Evolutionary conservation across 2,888 invertebrate species (phyloP).

Genomic region (Taphrorychus bicolor): DNA sequence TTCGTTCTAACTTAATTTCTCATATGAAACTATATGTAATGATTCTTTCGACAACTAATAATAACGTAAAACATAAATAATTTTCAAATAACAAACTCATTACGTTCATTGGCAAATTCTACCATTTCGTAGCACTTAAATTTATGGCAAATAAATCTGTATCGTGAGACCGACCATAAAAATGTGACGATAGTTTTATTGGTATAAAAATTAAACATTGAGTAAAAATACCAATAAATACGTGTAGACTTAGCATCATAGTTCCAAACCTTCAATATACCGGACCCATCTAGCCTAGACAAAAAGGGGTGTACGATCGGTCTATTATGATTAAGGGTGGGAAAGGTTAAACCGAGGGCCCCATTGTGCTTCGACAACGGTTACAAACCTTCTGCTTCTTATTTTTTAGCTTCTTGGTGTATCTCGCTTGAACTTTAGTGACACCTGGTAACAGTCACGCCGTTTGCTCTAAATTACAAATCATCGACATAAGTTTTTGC

Average conservation of each 20-base stretch:
- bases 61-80: neutral
- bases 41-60: neutral
- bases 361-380: neutral
- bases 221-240: neutral
- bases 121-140: neutral
- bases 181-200: neutral
- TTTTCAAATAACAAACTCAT: neutral
- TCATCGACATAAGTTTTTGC: neutral
- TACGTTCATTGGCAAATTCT: neutral
- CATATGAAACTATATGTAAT: no score
- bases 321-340: conserved; percentile 14
- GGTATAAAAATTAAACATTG: neutral
- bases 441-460: neutral
- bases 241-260: no score
- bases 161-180: neutral
- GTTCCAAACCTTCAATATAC: neutral
- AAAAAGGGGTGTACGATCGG: conserved; percentile 8
- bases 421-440: no score
- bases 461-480: neutral
- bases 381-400: neutral
- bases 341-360: conserved; percentile 9
- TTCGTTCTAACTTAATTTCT: no score
- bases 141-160: neutral
- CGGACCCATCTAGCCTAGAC: conserved; percentile 16
- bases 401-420: no score